phyloP scores from a whole-genome alignment of 2,113 vertebrate species.

The Percopsis transmontana region DNA sequence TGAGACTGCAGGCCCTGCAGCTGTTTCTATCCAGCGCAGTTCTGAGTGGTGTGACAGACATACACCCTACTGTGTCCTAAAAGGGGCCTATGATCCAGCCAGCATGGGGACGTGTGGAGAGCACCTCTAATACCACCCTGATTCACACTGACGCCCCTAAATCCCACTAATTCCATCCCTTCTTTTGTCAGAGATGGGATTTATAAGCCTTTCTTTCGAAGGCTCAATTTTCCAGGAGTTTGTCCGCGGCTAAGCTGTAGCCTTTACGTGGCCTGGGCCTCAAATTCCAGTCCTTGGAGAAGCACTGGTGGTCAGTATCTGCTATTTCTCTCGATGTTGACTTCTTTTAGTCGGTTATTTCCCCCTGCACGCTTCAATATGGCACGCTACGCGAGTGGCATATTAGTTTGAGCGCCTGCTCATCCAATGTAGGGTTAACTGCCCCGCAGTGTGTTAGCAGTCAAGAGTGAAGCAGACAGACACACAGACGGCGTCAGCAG shows the following conservation, averaged over 20 bases:
- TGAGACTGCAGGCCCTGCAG: slow-evolving; percentile 55
- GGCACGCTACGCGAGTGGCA: slow-evolving; percentile 6
- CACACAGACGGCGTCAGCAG: slow-evolving; percentile 17
- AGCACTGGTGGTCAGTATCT: slow-evolving; percentile 22
- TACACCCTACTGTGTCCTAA: slow-evolving; percentile 29
- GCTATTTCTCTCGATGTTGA: too few relatives aligned
- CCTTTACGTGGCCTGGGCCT: slow-evolving; percentile 33
- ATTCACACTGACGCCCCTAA: slow-evolving; percentile 62
- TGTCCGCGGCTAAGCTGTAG: slow-evolving; percentile 59
- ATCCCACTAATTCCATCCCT: slow-evolving; percentile 73
- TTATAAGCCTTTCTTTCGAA: slow-evolving; percentile 68
- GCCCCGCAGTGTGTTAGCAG: slow-evolving; percentile 38
- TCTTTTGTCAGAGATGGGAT: slow-evolving; percentile 72
- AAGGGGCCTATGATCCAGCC: slow-evolving; percentile 48
- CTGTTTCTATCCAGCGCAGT: slow-evolving; percentile 57
- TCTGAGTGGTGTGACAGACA: slow-evolving; percentile 61
- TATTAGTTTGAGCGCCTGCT: slow-evolving; percentile 19
- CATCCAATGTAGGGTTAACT: slow-evolving; percentile 4
- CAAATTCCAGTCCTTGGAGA: slow-evolving; percentile 37
- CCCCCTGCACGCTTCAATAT: slow-evolving; percentile 22
- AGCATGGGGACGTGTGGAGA: slow-evolving; percentile 63
- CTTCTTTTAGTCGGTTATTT: too few relatives aligned
- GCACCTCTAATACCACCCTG: slow-evolving; percentile 59
- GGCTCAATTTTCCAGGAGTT: slow-evolving; percentile 71
- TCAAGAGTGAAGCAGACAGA: slow-evolving; percentile 27